These are phyloP conservation scores for Porites rus DNA, from an alignment of 92 coral and sea anemone genomes.

Conservation along the genomic window DNA sequence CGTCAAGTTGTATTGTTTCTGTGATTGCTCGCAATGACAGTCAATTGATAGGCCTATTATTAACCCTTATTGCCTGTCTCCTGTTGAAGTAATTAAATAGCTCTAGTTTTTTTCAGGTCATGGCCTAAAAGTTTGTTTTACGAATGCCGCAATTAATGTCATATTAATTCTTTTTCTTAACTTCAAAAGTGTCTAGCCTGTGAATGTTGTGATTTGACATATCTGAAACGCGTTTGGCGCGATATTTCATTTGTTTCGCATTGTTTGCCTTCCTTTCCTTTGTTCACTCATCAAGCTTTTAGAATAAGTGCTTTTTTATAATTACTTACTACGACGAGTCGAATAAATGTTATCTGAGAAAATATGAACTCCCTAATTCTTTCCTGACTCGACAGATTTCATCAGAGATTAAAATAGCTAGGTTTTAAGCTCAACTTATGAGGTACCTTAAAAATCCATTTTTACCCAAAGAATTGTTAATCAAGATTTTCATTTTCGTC, in stretches of 20 bases:
- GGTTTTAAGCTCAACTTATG: background rate
- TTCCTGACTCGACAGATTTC: background rate
- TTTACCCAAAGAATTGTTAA: constrained; percentile 6
- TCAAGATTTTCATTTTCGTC: background rate
- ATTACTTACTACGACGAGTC: constrained; percentile 27
- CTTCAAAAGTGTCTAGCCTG: background rate
- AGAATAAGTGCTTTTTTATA: constrained; percentile 17
- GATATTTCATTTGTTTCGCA: constrained; percentile 22
- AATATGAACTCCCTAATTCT: background rate
- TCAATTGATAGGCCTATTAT: constrained; percentile 31
- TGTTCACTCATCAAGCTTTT: constrained; percentile 41
- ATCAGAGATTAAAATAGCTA: too few relatives aligned
- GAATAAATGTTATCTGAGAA: constrained; percentile 1
- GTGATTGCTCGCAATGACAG: constrained; percentile 46
- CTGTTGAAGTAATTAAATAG: constrained; percentile 24
- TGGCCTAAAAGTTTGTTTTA: background rate
- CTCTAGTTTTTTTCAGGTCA: constrained; percentile 4
- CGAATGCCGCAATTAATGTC: background rate
- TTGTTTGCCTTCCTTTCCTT: constrained; percentile 23
- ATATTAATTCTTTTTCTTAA: background rate
- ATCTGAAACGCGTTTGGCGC: constrained; percentile 3
- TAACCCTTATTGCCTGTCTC: constrained; percentile 26
- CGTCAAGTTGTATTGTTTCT: constrained; percentile 27
- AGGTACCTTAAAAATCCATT: too few relatives aligned
- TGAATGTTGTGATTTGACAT: background rate